Conservation (phyloP, 35 echinoderm and acorn worm genomes). For the Heliocidaris erythrogramma region DNA sequence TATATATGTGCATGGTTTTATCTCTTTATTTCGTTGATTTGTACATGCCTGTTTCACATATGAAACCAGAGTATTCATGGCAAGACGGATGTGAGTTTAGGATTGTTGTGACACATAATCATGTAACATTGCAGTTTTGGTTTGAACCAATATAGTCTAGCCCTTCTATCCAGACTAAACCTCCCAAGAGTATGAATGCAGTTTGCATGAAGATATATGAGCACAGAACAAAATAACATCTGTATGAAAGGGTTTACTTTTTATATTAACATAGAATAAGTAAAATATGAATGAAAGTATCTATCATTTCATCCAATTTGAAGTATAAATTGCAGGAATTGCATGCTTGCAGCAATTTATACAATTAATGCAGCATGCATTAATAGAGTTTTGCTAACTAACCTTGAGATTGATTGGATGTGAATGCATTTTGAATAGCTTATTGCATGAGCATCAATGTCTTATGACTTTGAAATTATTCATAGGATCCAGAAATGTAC, state of each 20-base stretch:
- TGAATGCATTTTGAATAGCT: not conserved
- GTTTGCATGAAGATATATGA: not conserved
- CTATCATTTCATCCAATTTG: not conserved
- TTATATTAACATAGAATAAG: not conserved
- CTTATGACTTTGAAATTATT: not conserved
- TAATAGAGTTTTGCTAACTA: not conserved
- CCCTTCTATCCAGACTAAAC: not conserved
- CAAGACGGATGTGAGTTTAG: slow-evolving; percentile 5
- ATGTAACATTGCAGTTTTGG: not conserved
- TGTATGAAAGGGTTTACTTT: not conserved
- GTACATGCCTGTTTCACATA: not conserved
- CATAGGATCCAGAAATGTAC: not conserved
- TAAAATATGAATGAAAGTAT: not conserved
- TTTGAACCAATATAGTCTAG: not conserved
- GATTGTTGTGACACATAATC: not conserved
- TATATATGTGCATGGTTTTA: not conserved
- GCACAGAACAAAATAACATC: not conserved
- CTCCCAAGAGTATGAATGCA: not conserved
- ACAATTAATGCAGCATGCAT: too few species aligned
- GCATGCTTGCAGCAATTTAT: not conserved
- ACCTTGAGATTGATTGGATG: not conserved
- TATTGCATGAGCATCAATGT: not conserved
- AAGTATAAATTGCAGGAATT: not conserved
- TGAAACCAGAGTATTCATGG: slow-evolving; percentile 16
- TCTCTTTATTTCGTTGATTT: not conserved